phyloP scores from a whole-genome alignment of 1,140 invertebrate species.

The Luehdorfia chinensis region DNA sequence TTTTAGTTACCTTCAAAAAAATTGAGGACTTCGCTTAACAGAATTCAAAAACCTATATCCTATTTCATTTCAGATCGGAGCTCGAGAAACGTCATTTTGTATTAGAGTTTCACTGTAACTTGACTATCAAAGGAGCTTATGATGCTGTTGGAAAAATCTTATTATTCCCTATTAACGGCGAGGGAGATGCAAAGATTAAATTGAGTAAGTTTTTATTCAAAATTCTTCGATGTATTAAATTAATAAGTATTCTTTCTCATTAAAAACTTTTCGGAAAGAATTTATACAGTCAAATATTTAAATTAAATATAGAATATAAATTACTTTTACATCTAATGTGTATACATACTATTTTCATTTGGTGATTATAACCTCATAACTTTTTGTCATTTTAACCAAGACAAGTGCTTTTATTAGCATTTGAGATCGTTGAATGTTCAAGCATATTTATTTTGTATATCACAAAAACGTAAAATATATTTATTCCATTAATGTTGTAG shows the following conservation, averaged over 20 bases:
- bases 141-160: conserved; percentile 53
- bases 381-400: no score
- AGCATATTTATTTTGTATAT: no score
- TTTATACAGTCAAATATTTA: not conserved
- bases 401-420: no score
- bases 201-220: conserved; percentile 47
- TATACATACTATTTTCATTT: no score
- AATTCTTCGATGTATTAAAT: not conserved
- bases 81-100: conserved; percentile 59
- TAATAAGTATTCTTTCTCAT: not conserved
- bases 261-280: not conserved
- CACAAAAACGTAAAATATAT: no score
- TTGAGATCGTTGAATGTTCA: no score
- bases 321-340: no score
- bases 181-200: conserved; percentile 61
- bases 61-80: conserved; percentile 47
- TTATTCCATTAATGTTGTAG: no score
- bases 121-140: conserved; percentile 62
- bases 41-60: no score
- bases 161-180: conserved; percentile 60
- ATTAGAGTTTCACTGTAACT: conserved; percentile 59
- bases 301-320: not conserved
- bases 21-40: no score
- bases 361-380: no score
- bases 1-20: no score